A percentile compares a stretch with the other conserved stretches of the same genome.
phyloP scores from a whole-genome alignment of 2,888 invertebrate genomes.

The Rutpela maculata region DNA sequence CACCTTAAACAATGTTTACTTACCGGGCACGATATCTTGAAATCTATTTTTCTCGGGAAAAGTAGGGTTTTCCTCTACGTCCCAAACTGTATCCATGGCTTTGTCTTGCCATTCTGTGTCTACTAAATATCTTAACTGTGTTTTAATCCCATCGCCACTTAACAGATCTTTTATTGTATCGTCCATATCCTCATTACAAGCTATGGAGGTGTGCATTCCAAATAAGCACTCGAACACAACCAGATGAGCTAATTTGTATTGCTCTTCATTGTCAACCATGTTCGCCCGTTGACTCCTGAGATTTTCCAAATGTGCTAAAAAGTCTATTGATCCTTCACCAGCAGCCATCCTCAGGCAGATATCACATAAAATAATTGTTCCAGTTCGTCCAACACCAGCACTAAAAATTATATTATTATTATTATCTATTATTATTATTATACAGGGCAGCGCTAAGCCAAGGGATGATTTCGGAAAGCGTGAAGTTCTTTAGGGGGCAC shows the following conservation, averaged over 20 bases:
- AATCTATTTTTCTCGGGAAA: conserved; percentile 70
- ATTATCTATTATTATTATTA: too few species aligned
- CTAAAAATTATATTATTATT: conserved; percentile 62
- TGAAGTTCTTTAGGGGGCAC: too few species aligned
- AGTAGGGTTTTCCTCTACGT: conserved; percentile 46
- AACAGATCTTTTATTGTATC: conserved; percentile 62
- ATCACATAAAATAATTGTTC: conserved; percentile 79
- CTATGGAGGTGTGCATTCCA: conserved; percentile 68
- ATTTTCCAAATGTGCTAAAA: conserved; percentile 65
- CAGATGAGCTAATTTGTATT: conserved; percentile 74
- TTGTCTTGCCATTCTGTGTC: conserved; percentile 72
- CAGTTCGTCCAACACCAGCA: conserved; percentile 79
- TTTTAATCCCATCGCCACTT: conserved; percentile 61
- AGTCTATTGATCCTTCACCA: conserved; percentile 69
- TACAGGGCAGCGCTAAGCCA: too few species aligned
- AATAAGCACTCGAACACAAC: conserved; percentile 72
- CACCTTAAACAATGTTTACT: conserved; percentile 16
- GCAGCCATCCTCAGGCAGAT: conserved; percentile 75
- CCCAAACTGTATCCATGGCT: conserved; percentile 66
- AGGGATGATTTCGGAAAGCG: too few species aligned
- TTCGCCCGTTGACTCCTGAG: conserved; percentile 70
- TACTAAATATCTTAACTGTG: conserved; percentile 69
- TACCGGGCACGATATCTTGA: conserved; percentile 70
- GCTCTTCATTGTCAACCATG: conserved; percentile 73
- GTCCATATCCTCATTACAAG: conserved; percentile 68